Base-by-base conservation (phyloP, 2,888 invertebrate species). In the Pimpla rufipes region DNA sequence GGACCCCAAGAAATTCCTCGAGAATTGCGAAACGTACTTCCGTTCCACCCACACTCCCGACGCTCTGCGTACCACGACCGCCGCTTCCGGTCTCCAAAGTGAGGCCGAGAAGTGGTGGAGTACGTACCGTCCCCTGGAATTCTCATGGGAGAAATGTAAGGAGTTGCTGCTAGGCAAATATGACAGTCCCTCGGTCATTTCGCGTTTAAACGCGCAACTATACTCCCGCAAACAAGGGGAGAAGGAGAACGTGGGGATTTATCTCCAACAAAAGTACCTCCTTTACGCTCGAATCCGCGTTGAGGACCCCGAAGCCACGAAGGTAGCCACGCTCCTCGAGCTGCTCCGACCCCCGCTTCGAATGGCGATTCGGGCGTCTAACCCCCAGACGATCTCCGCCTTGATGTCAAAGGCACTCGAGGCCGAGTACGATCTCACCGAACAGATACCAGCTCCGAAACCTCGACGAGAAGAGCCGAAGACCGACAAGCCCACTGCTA, bases 1-100 rank as follows among this genome's bases (percentile, higher is more conserved):
- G 21, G 57, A 57, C 21, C 57, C 57, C 8, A 57, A 57, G 1
- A 57, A 57, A 57, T 57, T 29, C 29, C 29, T 57, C 52, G 7
- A 7, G 16, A n/a, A 52, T 10, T 52, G 52, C 7, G 2, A 18
- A 16, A 16, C 5, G 7, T 52, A 52, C n/a, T 52, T 52, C 52
- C 52, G 7, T 2, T 3, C 16, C 18, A 52, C n/a, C 18, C 52
- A 18, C 7, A 52, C 18, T 16, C n/a, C 52, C 7, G 52, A 52
- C 2, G 2, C 16, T 2, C 16, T 52, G n/a, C n/a, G 18, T 1
- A 52, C 52, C 2, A 2, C 11, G 7, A 52, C 52, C 16, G 52
- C 52, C 16, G 52, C 52, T 7, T 52, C 52, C 52, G 52, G 52
- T 2, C 52, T 52, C n/a, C n/a, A 52, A 52, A 16, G 52, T 3